Evolutionary conservation across 2,797 vertebrate genomes (phyloP).

Genomic region (Muscicapa striata): DNA sequence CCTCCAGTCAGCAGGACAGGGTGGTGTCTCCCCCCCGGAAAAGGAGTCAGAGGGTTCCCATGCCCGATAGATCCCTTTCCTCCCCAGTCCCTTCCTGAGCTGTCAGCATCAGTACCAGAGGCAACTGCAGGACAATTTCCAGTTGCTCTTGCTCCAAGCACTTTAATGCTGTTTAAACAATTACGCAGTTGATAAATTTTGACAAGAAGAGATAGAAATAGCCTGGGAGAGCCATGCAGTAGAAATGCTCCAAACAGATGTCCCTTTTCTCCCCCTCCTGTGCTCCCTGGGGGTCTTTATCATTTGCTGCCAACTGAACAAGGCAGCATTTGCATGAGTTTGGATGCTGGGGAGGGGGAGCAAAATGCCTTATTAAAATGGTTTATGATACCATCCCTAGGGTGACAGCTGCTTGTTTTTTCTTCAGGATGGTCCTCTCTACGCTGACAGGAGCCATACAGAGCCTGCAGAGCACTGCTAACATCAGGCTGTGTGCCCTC

Average conservation of each 20-base stretch:
- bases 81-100: constrained; percentile 23
- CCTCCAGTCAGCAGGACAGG: background rate
- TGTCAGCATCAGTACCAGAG: constrained; percentile 57
- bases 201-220: constrained; percentile 73
- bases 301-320: constrained; percentile 50
- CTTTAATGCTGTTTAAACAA: constrained; percentile 75
- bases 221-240: constrained; percentile 65
- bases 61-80: background rate
- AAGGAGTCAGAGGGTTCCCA: constrained; percentile 49
- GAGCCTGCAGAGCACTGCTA: accelerated
- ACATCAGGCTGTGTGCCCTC: accelerated
- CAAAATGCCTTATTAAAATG: constrained; percentile 10
- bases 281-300: constrained; percentile 56
- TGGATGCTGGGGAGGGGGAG: background rate
- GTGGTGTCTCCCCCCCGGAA: background rate
- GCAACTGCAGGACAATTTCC: constrained; percentile 65
- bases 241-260: constrained; percentile 70
- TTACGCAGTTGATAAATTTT: constrained; percentile 75
- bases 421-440: background rate
- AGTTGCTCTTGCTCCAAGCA: constrained; percentile 66
- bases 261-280: constrained; percentile 60
- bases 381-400: constrained; percentile 23
- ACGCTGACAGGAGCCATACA: accelerated
- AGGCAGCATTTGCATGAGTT: constrained; percentile 28
- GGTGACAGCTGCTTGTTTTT: background rate